These are phyloP conservation scores for Plectropomus leopardus DNA, from an alignment of 2,113 vertebrate species.

Conservation along the genomic window DNA sequence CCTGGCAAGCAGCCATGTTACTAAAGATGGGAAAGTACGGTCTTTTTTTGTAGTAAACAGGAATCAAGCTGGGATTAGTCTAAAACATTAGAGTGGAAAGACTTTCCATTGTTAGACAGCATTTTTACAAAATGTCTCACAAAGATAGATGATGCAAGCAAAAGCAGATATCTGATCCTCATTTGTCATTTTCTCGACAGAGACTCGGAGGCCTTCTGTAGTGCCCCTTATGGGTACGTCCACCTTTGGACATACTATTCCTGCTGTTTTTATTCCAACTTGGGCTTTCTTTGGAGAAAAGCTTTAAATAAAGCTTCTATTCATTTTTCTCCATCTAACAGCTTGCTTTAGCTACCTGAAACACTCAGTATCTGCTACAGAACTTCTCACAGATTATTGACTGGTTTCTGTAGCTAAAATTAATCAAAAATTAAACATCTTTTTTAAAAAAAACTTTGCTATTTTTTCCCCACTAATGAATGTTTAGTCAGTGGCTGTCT, in stretches of 20 bases:
- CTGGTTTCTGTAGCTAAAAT: not conserved
- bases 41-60: not conserved
- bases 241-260: not conserved
- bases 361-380: not conserved
- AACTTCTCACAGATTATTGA: not conserved
- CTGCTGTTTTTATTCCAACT: not conserved
- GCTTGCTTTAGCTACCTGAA: not conserved
- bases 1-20: not conserved
- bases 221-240: conserved; percentile 42
- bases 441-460: not conserved
- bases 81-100: too few species aligned
- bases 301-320: not conserved
- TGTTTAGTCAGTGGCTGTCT: not conserved
- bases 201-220: conserved; percentile 16
- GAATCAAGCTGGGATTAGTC: not conserved
- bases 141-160: accelerated
- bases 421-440: not conserved
- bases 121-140: not conserved
- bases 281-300: accelerated
- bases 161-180: not conserved
- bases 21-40: conserved; percentile 5
- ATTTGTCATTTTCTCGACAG: conserved; percentile 33
- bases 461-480: not conserved
- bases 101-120: not conserved
- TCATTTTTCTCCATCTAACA: not conserved